Evolutionary conservation across 2,113 vertebrate genomes (phyloP), one percentile per base, ranked within the genome.

Genomic region (Chlamydotis undulata): DNA sequence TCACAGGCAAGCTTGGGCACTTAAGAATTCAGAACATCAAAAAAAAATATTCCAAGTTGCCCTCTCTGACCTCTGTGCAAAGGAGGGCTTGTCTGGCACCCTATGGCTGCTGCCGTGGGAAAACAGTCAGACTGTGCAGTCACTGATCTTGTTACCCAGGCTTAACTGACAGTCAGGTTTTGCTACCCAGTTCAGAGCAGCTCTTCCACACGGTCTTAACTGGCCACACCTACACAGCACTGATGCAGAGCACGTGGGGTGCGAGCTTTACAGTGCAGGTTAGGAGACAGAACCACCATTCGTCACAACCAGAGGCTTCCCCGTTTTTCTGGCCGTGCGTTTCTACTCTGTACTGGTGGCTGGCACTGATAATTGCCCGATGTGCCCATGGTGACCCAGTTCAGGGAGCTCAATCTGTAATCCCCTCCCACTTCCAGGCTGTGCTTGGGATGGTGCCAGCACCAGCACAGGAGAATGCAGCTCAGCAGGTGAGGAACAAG

Each of bases 381-480:
- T 5, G 3, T 60, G 52, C 18, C 92, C 11, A 3, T 0, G 2
- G 3, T 81, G 93, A 91, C 80, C 63, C 80, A 79, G 50, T 88
- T 90, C 75, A 80, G 75, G 24, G 23, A 94, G 53, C 73, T 83
- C 45, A 56, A 3, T 65, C 49, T 31, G 67, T 83, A 80, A 94
- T 65, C 52, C 59, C 29, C 43, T 87, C n/a, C 24, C 0, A 16
- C 79, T 86, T 49, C 35, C 68, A 89, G 71, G n/a, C 57, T 65
- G 55, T 0, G 0, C 37, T 69, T 3, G 1, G 8, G 9, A 53
- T 0, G 3, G 29, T 35, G 63, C 49, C 23, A 19, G 76, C 6
- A 26, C 39, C 25, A 52, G 53, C 33, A 43, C 1, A 19, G 71
- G n/a, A 78, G 35, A 83, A 35, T 10, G 19, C 26, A 8, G 45